Base-by-base conservation (phyloP, 1,140 invertebrate species). In the Drosophila murphyi region DNA sequence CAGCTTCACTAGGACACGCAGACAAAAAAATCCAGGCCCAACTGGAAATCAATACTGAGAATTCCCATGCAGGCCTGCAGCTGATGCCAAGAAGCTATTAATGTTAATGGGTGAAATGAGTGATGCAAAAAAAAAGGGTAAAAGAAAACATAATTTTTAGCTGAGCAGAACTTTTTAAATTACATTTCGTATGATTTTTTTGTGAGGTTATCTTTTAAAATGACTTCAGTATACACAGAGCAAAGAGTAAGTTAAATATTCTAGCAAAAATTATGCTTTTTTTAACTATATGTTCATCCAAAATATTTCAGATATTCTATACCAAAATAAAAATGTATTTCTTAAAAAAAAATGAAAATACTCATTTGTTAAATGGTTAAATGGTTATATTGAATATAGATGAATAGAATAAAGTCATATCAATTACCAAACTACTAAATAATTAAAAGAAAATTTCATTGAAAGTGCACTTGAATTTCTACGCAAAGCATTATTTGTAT, bases 21-120 rank as follows among this genome's bases (percentile, higher is more conserved):
- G 37, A 31, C 20, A 55, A 37, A 48, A 48, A 50, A 20, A 72
- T 47, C 20, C 37, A 48, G 45, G 37, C 29, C 12, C 51, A 52
- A 31, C 50, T 54, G 39, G 48, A 70, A 71, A 45, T 71, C 60
- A 62, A 76, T 72, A 32, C 37, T 28, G 39, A 61, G 54, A 52
- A 63, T 47, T 72, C 47, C 37, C 62, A 60, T 56, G 41, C 62
- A 55, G 28, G 34, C 34, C 31, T 61, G 51, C 67, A 70, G 59
- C 65, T 70, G 65, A 61, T 56, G 2, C 57, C 48, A 31, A 73
- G 60, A 71, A 65, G 69, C 76, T 52, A 88, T 88, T 82, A 87
- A 77, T 52, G 51, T 77, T 72, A 77, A 88, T 56, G 68, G 82
- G 63, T 69, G 55, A 55, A 35, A 62, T n/a, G 28, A 67, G 41